Base-by-base conservation (phyloP, 2,797 vertebrate genomes). In the Lacerta bilineata region DNA sequence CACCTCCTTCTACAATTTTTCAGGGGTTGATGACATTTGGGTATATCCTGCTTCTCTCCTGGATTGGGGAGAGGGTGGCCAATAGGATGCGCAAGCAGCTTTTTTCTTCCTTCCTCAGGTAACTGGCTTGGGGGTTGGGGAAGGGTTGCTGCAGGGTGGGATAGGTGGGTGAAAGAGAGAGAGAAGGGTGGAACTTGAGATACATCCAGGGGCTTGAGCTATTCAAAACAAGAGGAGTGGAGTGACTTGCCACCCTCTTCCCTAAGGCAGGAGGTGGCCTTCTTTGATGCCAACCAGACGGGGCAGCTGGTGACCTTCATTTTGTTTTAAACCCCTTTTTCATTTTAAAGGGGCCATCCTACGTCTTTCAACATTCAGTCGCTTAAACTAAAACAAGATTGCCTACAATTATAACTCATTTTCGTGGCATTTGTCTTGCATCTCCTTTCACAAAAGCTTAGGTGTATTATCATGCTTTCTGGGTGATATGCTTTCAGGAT, bases 291-390 rank as follows among this genome's bases (percentile, higher is more conserved):
- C 84, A 98, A 97, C 79, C 98, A 98, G 95, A 99, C 99, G 0
- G 99, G 99, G 27, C 98, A 98, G 92, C 96, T 99, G 93, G 98
- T 99, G 91, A 98, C n/a, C n/a, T n/a, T n/a, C n/a, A n/a, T n/a
- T n/a, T n/a, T n/a, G n/a, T n/a, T n/a, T n/a, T n/a, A n/a, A n/a
- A n/a, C n/a, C n/a, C n/a, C n/a, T n/a, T n/a, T n/a, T n/a, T n/a
- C n/a, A n/a, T n/a, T n/a, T n/a, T n/a, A n/a, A n/a, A n/a, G n/a
- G n/a, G n/a, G n/a, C n/a, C n/a, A n/a, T n/a, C n/a, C n/a, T n/a
- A n/a, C n/a, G n/a, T n/a, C n/a, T n/a, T n/a, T n/a, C n/a, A n/a
- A n/a, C n/a, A n/a, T n/a, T n/a, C n/a, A n/a, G n/a, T n/a, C n/a
- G n/a, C n/a, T n/a, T n/a, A n/a, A n/a, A n/a, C n/a, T n/a, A n/a